Conservation (phyloP, 2,113 vertebrate genomes). For the Carlito syrichta region DNA sequence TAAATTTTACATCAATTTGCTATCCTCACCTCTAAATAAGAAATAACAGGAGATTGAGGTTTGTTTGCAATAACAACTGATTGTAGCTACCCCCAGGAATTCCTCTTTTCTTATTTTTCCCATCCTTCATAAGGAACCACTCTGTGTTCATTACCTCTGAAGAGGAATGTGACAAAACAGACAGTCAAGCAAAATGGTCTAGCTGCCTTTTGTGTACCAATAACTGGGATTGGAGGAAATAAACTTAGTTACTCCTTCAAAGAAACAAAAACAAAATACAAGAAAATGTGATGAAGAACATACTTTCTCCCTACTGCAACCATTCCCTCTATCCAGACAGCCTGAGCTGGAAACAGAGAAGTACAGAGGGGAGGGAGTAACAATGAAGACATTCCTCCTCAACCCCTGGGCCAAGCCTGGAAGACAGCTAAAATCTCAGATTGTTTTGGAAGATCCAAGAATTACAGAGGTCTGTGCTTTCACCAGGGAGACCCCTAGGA, state of each 20-base stretch:
- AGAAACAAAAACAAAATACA: neutral
- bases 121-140: neutral
- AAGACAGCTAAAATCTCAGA: neutral
- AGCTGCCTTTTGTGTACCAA: neutral
- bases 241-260: neutral
- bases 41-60: neutral
- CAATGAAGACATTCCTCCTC: accelerated
- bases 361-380: accelerated
- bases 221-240: neutral
- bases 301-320: neutral
- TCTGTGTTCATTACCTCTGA: neutral
- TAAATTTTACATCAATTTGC: neutral
- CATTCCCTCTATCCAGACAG: neutral
- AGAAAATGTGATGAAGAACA: neutral
- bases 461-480: neutral
- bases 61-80: neutral
- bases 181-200: neutral
- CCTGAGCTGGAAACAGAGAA: neutral
- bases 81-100: neutral
- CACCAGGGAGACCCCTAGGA: neutral
- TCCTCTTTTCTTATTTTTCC: neutral
- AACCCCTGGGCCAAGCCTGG: neutral
- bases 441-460: neutral
- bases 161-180: neutral
- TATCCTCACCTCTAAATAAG: neutral